Evolutionary conservation across 2,888 invertebrate species (phyloP).

Genomic region (Eledona agricola): DNA sequence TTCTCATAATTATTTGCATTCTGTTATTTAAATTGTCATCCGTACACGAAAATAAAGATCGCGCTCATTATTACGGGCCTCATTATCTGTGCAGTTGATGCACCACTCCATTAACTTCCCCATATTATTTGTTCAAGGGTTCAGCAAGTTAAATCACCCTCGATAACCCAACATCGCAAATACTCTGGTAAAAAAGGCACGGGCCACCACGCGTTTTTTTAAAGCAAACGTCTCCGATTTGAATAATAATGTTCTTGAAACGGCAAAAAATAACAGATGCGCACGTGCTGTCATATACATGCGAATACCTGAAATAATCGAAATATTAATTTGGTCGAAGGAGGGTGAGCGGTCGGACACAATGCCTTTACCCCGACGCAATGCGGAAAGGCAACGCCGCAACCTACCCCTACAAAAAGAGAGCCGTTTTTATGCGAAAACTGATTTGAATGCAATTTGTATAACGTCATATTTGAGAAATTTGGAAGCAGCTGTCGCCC

Average conservation of each 20-base stretch:
- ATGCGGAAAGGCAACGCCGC: constrained; percentile 36
- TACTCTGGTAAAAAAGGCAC: too few species aligned
- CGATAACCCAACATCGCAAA: too few species aligned
- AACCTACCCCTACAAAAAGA: constrained; percentile 35
- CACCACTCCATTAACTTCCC: too few species aligned
- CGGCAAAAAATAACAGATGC: constrained; percentile 33
- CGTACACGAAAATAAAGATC: too few species aligned
- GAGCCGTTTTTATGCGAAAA: constrained; percentile 31
- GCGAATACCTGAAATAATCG: constrained; percentile 31
- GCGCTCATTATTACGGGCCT: too few species aligned
- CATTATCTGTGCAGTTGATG: too few species aligned
- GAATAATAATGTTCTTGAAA: constrained; percentile 23
- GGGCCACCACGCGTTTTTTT: constrained; percentile 25
- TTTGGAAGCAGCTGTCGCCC: constrained; percentile 48
- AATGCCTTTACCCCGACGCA: constrained; percentile 33
- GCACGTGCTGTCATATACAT: too few species aligned
- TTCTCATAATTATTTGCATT: too few species aligned
- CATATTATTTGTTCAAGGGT: too few species aligned
- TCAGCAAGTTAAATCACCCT: too few species aligned
- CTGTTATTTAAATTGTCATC: too few species aligned
- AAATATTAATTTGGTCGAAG: constrained; percentile 27
- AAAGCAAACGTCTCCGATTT: constrained; percentile 12
- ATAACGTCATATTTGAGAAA: constrained; percentile 50
- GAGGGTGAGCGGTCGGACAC: constrained; percentile 29
- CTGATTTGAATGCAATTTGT: constrained; percentile 57